Evolutionary conservation across 1,140 invertebrate genomes (phyloP).

Genomic region (Ridgeia piscesae): DNA sequence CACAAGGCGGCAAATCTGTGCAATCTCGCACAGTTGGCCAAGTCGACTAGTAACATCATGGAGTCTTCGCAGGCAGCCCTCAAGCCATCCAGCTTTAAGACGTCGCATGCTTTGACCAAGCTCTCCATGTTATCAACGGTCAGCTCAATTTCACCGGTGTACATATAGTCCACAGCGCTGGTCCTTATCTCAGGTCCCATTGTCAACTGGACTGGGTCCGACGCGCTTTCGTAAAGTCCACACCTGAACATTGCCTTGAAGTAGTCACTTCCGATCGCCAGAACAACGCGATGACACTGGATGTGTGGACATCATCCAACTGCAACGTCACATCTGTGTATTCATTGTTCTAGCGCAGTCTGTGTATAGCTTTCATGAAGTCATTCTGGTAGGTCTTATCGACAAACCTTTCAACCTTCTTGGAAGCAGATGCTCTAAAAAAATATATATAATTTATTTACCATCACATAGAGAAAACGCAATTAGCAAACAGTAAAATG

Average conservation of each 20-base stretch:
- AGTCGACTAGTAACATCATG: constrained; percentile 3
- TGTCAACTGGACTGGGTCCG: background rate
- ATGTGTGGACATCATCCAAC: background rate
- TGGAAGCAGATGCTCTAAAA: too few relatives aligned
- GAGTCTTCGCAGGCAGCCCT: background rate
- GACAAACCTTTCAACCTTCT: too few relatives aligned
- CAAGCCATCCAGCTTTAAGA: background rate
- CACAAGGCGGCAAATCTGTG: constrained; percentile 14
- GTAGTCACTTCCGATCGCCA: background rate
- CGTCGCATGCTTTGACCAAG: too few relatives aligned
- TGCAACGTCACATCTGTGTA: background rate
- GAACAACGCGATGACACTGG: background rate
- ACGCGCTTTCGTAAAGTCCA: background rate
- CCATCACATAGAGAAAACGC: too few relatives aligned
- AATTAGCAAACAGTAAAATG: too few relatives aligned
- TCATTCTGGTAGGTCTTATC: too few relatives aligned
- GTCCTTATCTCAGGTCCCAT: background rate
- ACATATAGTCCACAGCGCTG: background rate
- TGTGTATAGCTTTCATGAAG: too few relatives aligned
- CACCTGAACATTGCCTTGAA: background rate
- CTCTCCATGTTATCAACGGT: too few relatives aligned
- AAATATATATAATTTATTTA: too few relatives aligned
- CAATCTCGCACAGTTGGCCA: background rate
- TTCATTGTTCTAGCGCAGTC: background rate
- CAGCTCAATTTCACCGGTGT: background rate